Conservation (phyloP, 2,113 vertebrate species). For the Conger conger region DNA sequence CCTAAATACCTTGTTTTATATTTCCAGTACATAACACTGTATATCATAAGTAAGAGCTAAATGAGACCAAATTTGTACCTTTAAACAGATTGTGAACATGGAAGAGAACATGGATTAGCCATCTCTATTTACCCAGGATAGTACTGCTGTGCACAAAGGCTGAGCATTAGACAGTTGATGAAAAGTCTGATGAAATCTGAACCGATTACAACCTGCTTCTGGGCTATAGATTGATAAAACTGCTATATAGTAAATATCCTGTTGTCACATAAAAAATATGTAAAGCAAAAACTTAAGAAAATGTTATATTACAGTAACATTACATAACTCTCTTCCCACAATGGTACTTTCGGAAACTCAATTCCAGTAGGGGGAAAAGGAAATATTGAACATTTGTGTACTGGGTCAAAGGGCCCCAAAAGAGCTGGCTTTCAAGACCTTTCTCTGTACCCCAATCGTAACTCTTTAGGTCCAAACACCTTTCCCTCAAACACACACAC, state of each 20-base stretch:
- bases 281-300: not conserved
- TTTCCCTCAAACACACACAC: not conserved
- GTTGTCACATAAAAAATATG: not conserved
- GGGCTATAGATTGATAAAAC: not conserved
- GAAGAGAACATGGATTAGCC: too few relatives aligned
- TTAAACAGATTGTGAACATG: not conserved
- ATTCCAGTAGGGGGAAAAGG: not conserved
- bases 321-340: not conserved
- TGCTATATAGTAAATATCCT: not conserved
- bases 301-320: not conserved
- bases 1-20: not conserved
- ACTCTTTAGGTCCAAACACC: conserved; percentile 4
- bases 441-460: not conserved
- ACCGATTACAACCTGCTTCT: not conserved
- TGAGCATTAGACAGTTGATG: not conserved
- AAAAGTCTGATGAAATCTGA: not conserved
- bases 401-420: not conserved
- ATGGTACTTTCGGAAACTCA: too few relatives aligned
- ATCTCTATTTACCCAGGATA: too few relatives aligned
- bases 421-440: not conserved
- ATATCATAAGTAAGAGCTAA: not conserved
- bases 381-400: not conserved
- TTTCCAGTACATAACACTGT: not conserved
- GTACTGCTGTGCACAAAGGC: not conserved
- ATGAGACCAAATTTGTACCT: not conserved